Base-by-base conservation (phyloP, 2,113 vertebrate species). In the Scortum barcoo region DNA sequence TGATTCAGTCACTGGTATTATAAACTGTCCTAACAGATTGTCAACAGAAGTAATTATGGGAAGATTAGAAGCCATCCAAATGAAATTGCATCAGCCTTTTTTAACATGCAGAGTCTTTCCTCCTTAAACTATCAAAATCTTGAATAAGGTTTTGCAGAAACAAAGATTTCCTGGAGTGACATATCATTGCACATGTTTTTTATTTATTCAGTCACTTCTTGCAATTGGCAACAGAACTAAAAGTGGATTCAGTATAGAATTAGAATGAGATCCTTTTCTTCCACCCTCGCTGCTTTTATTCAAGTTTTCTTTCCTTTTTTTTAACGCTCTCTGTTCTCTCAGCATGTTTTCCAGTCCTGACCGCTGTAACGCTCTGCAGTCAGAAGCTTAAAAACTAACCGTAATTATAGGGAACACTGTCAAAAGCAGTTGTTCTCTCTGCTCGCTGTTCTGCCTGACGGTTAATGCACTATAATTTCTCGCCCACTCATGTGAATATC, bases 391-490 rank as follows among this genome's bases (percentile, higher is more conserved):
- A 57, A 69, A 38, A 36, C 22, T 2, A 9, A 57, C 30, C 9
- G 26, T 80, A 46, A 80, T 80, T 72, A 72, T 16, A 46, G 33
- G 33, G 24, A 30, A 22, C 30, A 22, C 26, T 51, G 16, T 50
- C 40, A 69, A 40, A 44, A 26, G 30, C 22, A 33, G 26, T 58
- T 53, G 19, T 46, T 57, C 38, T 42, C 54, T 40, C 3, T 3
- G 54, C 20, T 51, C 54, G 0, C 33, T 44, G 12, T 19, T 54
- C 26, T 6, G 13, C 28, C 28, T 68, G 75, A 48, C 10, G 56
- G 54, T 2, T 42, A 22, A 36, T 10, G 12, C 38, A 20, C 77
- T 80, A 22, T 65, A 48, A 72, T 66, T 72, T 48, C 2, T 6
- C 4, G 1, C 60, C 69, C 69, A 72, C 50, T 10, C n/a, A 22